Evolutionary conservation across 2,797 vertebrate species (phyloP), one percentile per base, ranked within the genome.

Genomic region (Sandelia bainsii): DNA sequence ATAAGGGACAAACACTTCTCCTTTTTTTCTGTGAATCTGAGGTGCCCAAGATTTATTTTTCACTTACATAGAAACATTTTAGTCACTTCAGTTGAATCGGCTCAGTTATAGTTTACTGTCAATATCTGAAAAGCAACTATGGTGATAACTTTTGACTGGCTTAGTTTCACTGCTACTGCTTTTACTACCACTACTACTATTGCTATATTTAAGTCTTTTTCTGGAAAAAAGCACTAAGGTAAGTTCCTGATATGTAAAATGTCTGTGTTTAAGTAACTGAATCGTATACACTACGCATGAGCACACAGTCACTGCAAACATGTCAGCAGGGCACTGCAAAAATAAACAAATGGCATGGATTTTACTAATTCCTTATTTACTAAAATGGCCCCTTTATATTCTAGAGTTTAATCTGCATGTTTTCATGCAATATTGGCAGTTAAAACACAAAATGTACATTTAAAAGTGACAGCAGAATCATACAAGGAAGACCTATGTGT

Each of bases 1-100:
- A 70, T 53, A 48, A 61, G 70, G 29, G 29, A 46, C 13, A 44
- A 63, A 62, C 40, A 80, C 69, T 74, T 82, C 62, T 64, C 56
- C 58, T 73, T 74, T 75, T 17, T 76, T 76, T 82, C 62, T 72
- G 56, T 40, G 42, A 89, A 78, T 78, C 68, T 59, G 46, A 84
- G 49, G 65, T 23, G 37, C 22, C 44, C 61, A 65, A 62, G 51
- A 77, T 78, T 72, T 81, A 66, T 80, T 80, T 62, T 66, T 42
- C 61, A 57, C 54, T 53, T 48, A 22, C 6, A 44, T 8, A 42
- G n/a, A 60, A 45, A 59, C 54, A 42, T 22, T 10, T 23, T 12
- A 40, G 42, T 42, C 23, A 32, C 50, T 14, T 73, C 10, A 52
- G 13, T 29, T 53, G n/a, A 14, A 14, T 67, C 14, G 6, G 45